Evolutionary conservation across 2,888 invertebrate genomes (phyloP), one percentile per base, ranked within the genome.

Genomic region (Catotricha subobsoleta): DNA sequence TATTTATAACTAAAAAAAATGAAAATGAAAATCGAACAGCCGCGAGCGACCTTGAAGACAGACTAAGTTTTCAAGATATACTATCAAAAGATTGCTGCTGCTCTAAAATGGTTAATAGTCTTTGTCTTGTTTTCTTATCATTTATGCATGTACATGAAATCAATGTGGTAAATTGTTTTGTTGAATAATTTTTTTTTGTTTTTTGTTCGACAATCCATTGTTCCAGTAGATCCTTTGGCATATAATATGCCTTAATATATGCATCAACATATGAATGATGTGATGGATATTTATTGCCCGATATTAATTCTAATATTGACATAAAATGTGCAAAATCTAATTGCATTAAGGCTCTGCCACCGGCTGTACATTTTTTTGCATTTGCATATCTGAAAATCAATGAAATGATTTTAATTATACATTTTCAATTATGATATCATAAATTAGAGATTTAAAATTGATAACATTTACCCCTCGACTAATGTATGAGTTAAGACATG

Each of bases 341-440:
- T 56, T 95, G 95, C 97, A 98, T 98, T 9, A 98, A 63, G 0
- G 92, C 97, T 29, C 98, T 67, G 0, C 98, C 98, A 19, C 91
- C 95, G 50, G 91, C 90, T 0, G 91, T 83, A 62, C 98, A 98
- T 58, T 90, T 92, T 46, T 82, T 87, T 0, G 87, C 83, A 52
- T 78, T 80, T 0, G 90, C 79, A 64, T 83, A 92, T 23, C 59
- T 84, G 69, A 61, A 60, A 19, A 63, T n/a, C n/a, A n/a, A n/a
- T n/a, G n/a, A 61, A 42, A 7, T 27, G 9, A n/a, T n/a, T n/a
- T n/a, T n/a, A n/a, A n/a, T n/a, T 29, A 29, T 9, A 25, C 6
- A 25, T 25, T 8, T 25, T 25, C 6, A 25, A 8, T 25, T 25
- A 25, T 25, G 10, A 25, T 25, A 8, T 25, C 7, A 6, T 25